phyloP scores from a whole-genome alignment of 2,113 vertebrate species.

The Lophura nycthemera region DNA sequence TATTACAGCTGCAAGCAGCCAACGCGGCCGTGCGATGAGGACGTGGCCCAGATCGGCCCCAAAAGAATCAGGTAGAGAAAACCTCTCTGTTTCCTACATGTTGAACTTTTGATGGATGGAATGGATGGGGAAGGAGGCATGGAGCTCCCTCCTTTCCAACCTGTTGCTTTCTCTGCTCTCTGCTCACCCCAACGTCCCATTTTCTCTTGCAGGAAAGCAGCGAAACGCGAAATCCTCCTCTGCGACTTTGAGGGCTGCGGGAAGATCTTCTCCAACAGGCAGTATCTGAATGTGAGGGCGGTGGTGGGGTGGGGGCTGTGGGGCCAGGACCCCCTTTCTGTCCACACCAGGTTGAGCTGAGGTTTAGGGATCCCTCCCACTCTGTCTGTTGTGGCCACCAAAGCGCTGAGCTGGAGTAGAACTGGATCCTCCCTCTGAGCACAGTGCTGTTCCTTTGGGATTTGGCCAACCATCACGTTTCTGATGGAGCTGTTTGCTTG shows the following conservation, averaged over 20 bases:
- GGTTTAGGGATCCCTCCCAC: neutral
- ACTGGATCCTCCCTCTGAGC: neutral
- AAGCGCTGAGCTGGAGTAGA: neutral
- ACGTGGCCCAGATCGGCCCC: constrained; percentile 74
- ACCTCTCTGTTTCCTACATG: accelerated
- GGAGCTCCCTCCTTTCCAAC: no score
- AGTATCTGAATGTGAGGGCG: constrained; percentile 83
- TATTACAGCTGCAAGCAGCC: constrained; percentile 34
- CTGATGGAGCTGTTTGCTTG: no score
- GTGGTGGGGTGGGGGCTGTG: neutral
- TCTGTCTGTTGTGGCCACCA: neutral
- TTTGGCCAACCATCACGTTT: neutral
- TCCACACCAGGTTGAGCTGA: accelerated
- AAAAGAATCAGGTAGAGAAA: constrained; percentile 78
- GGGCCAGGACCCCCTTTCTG: neutral
- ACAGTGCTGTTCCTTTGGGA: accelerated
- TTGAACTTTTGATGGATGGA: neutral
- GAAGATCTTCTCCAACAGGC: constrained; percentile 85
- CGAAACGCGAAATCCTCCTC: constrained; percentile 80
- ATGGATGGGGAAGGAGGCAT: neutral
- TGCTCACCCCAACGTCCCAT: neutral
- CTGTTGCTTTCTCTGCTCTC: neutral
- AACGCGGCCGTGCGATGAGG: constrained; percentile 42
- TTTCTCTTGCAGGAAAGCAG: constrained; percentile 75
- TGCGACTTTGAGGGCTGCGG: constrained; percentile 85